Percentiles rank a stretch among this genome's conserved stretches.
These are phyloP conservation scores for Asobara japonica DNA, from an alignment of 1,140 invertebrate genomes.

Conservation along the genomic window DNA sequence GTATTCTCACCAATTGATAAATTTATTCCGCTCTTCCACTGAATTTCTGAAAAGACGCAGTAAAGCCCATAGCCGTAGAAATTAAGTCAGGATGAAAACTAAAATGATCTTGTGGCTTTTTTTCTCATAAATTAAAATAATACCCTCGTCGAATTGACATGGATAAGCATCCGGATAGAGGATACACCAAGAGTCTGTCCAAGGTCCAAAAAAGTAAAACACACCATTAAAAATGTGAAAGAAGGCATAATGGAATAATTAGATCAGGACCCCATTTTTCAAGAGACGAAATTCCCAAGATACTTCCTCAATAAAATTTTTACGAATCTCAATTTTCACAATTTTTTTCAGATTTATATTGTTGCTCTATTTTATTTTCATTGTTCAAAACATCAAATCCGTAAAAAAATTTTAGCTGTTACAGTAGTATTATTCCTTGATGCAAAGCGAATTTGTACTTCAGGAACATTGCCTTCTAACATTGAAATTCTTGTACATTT, in stretches of 20 bases:
- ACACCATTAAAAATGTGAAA: conserved; percentile 25
- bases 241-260: background rate
- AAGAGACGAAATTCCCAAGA: background rate
- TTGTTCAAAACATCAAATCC: no score
- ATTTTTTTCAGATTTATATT: no score
- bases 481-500: no score
- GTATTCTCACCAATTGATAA: background rate
- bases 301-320: conserved; percentile 3
- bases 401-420: no score
- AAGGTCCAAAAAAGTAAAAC: conserved; percentile 26
- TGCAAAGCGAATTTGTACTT: no score
- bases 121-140: conserved; percentile 36
- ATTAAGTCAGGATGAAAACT: background rate
- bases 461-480: no score
- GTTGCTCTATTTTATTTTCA: background rate
- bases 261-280: background rate
- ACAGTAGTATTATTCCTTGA: no score
- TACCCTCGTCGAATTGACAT: conserved; percentile 50
- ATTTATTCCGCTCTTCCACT: background rate
- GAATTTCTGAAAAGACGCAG: background rate
- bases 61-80: background rate
- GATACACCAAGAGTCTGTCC: conserved; percentile 34
- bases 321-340: no score
- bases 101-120: background rate
- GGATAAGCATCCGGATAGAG: conserved; percentile 43